phyloP scores from a whole-genome alignment of 2,888 invertebrate genomes.

The Hoplodrina blanda region DNA sequence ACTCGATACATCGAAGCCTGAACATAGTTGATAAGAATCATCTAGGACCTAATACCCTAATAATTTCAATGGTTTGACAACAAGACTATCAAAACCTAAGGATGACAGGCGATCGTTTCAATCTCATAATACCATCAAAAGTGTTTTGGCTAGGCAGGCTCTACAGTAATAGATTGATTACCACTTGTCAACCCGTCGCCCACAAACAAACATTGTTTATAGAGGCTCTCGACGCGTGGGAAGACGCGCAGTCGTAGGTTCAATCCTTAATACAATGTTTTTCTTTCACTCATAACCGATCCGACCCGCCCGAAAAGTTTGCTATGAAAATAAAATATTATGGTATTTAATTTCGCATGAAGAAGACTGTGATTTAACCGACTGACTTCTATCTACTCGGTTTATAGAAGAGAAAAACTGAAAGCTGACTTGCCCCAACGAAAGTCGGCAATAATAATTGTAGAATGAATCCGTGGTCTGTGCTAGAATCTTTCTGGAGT shows the following conservation, averaged over 20 bases:
- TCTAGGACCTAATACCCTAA: conserved; percentile 2
- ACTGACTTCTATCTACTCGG: neutral
- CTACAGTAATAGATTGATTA: conserved; percentile 49
- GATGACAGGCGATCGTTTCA: conserved; percentile 19
- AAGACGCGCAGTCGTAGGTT: conserved; percentile 32
- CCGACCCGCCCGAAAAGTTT: conserved; percentile 8
- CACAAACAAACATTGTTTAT: conserved; percentile 36
- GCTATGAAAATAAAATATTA: neutral
- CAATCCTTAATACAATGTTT: conserved; percentile 23
- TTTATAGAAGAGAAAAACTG: neutral
- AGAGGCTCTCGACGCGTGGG: conserved; percentile 46
- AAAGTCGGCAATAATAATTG: neutral
- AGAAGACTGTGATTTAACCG: neutral
- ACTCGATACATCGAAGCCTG: neutral
- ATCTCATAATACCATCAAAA: conserved; percentile 34
- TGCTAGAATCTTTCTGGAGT: no score
- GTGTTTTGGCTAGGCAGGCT: conserved; percentile 44
- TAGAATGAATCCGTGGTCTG: neutral
- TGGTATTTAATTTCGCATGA: no score
- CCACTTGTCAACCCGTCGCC: conserved; percentile 40
- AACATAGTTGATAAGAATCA: conserved; percentile 13
- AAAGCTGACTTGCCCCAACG: neutral
- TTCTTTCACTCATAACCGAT: conserved; percentile 9
- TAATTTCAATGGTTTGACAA: conserved; percentile 11
- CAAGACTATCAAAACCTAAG: conserved; percentile 3